A percentile compares a stretch with the other conserved stretches of the same genome.
phyloP scores from a whole-genome alignment of 2,888 invertebrate genomes.

The Leucozona laternaria region DNA sequence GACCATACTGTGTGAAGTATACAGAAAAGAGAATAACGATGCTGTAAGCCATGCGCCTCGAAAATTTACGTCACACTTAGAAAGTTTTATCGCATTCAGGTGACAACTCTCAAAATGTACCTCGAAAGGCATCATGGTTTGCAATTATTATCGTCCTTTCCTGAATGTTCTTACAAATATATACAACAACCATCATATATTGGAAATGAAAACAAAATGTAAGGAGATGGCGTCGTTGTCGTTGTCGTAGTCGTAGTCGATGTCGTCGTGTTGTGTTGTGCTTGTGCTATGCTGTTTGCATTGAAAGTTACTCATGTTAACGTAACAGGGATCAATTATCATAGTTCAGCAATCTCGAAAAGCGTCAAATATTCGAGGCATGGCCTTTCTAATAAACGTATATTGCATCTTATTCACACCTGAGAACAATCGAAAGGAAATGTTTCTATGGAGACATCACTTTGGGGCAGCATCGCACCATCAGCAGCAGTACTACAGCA shows the following conservation, averaged over 20 bases:
- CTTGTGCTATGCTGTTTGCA: conserved; percentile 76
- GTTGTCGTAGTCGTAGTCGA: conserved; percentile 25
- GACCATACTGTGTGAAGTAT: background rate
- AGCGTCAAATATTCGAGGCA: conserved; percentile 78
- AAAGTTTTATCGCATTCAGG: conserved; percentile 65
- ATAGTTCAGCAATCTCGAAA: conserved; percentile 83
- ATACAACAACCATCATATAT: conserved; percentile 9
- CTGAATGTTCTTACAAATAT: conserved; percentile 35
- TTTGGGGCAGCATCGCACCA: conserved; percentile 40
- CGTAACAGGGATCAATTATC: conserved; percentile 84
- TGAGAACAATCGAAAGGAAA: conserved; percentile 80
- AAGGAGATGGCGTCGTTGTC: conserved; percentile 62
- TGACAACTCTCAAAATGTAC: conserved; percentile 37
- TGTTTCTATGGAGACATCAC: conserved; percentile 68
- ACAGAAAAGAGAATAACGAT: conserved; percentile 70
- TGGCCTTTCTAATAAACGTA: conserved; percentile 78
- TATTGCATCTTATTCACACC: conserved; percentile 84
- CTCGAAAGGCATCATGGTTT: conserved; percentile 38
- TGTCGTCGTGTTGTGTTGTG: conserved; percentile 18
- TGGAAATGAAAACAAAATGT: conserved; percentile 59
- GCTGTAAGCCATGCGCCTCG: conserved; percentile 68
- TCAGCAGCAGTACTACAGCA: no score
- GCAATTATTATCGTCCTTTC: conserved; percentile 34
- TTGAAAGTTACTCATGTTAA: conserved; percentile 83
- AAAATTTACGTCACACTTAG: conserved; percentile 64